phyloP scores from a whole-genome alignment of 2,888 invertebrate species.

The Andrena chrysosceles region DNA sequence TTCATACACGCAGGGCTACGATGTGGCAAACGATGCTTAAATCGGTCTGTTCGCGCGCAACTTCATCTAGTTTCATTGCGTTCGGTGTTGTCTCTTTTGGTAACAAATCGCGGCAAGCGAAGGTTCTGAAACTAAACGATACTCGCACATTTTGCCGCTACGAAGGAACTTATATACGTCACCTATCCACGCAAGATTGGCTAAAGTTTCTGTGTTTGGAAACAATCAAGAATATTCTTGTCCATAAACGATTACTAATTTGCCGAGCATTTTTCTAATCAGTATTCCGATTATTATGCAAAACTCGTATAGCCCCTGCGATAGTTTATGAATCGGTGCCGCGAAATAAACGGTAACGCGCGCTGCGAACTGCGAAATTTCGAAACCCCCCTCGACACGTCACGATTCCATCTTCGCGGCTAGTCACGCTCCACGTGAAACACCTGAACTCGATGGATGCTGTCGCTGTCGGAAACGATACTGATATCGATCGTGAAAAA shows the following conservation, averaged over 20 bases:
- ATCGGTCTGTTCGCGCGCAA: constrained; percentile 11
- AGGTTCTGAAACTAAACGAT: constrained; percentile 1
- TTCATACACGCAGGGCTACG: constrained; percentile 29
- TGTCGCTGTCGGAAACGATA: constrained; percentile 43
- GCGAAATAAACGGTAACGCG: constrained; percentile 19
- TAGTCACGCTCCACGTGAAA: constrained; percentile 15
- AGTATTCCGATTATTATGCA: constrained; percentile 2
- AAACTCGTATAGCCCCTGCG: not conserved
- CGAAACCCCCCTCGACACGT: constrained; percentile 4
- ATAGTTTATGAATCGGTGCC: not conserved
- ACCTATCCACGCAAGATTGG: not conserved
- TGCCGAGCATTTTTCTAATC: not conserved
- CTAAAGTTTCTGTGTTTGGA: not conserved
- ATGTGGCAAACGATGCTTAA: constrained; percentile 32
- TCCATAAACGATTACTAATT: not conserved
- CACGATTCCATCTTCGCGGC: constrained; percentile 4
- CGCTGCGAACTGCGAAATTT: not conserved
- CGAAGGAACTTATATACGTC: not conserved
- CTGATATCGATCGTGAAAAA: constrained; percentile 60
- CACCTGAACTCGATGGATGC: constrained; percentile 35
- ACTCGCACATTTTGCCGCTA: not conserved
- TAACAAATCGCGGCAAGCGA: constrained; percentile 18
- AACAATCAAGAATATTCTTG: constrained; percentile 1
- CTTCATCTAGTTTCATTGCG: constrained; percentile 9
- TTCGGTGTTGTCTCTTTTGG: not conserved